Conservation (phyloP, 2,888 invertebrate species). For the Yponomeuta evonymella region DNA sequence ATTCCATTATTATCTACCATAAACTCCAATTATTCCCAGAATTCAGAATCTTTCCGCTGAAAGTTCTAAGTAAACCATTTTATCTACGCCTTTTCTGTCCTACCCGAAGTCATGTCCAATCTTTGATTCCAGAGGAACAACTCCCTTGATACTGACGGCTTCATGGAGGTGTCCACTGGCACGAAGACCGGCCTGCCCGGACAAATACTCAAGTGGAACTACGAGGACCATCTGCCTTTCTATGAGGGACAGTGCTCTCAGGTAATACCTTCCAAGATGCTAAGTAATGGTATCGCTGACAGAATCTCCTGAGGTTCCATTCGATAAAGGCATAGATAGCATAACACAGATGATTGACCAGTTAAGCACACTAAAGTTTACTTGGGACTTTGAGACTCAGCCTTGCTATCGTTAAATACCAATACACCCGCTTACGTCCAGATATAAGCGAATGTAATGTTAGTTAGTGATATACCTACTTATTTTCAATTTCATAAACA, state of each 20-base stretch:
- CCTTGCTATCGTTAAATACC: no score
- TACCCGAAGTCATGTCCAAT: background rate
- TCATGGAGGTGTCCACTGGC: conserved; percentile 86
- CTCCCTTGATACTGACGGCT: conserved; percentile 82
- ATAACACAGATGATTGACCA: no score
- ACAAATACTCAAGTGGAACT: conserved; percentile 83
- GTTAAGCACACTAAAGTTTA: no score
- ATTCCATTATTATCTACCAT: background rate
- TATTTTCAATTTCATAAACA: no score
- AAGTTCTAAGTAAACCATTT: no score
- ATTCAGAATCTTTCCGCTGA: no score
- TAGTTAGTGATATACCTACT: no score
- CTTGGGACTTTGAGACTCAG: no score
- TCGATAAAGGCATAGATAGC: no score
- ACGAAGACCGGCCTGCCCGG: conserved; percentile 80
- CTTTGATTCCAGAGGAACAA: conserved; percentile 81
- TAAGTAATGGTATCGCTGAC: background rate
- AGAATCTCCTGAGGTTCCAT: background rate
- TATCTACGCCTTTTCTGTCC: background rate
- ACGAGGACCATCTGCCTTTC: conserved; percentile 73
- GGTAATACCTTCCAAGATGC: conserved; percentile 30
- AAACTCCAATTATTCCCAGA: background rate
- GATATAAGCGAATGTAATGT: no score
- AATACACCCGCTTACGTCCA: no score
- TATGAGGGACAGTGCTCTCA: conserved; percentile 55